A percentile compares a stretch with the other conserved stretches of the same genome.
phyloP scores from a whole-genome alignment of 2,113 vertebrate species.

The Dromiciops gliroides region DNA sequence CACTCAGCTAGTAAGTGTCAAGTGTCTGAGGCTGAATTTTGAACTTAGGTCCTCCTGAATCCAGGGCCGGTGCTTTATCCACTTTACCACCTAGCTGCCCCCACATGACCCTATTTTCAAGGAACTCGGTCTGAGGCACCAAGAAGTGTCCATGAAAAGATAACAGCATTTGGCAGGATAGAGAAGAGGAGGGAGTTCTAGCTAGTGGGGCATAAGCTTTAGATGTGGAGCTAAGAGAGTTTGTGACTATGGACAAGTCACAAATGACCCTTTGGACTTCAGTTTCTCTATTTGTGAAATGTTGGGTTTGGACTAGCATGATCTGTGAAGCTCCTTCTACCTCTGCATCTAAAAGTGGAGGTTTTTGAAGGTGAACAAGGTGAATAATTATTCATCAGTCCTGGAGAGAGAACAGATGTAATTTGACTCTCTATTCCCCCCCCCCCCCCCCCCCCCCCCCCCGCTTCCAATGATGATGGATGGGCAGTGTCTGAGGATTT shows the following conservation, averaged over 20 bases:
- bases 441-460: neutral
- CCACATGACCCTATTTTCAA: neutral
- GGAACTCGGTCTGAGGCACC: neutral
- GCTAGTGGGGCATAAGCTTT: neutral
- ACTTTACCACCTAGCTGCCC: too few relatives aligned
- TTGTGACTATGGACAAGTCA: neutral
- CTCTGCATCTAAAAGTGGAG: neutral
- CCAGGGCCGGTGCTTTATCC: too few relatives aligned
- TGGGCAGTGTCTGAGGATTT: too few relatives aligned
- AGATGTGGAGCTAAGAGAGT: neutral
- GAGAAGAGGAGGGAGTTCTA: neutral
- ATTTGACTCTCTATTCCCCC: neutral
- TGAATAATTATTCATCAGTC: neutral
- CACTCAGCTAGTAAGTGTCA: too few relatives aligned
- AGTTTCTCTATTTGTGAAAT: conserved; percentile 32
- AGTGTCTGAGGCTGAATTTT: too few relatives aligned
- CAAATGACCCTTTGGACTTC: neutral
- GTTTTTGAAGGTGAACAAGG: neutral
- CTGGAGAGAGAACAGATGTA: neutral
- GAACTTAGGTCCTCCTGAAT: too few relatives aligned
- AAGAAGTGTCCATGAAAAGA: neutral
- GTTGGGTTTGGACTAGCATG: neutral
- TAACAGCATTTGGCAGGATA: neutral
- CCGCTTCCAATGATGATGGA: neutral
- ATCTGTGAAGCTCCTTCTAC: neutral